These are phyloP conservation scores for Tuta absoluta DNA, from an alignment of 2,888 invertebrate genomes.

Conservation along the genomic window DNA sequence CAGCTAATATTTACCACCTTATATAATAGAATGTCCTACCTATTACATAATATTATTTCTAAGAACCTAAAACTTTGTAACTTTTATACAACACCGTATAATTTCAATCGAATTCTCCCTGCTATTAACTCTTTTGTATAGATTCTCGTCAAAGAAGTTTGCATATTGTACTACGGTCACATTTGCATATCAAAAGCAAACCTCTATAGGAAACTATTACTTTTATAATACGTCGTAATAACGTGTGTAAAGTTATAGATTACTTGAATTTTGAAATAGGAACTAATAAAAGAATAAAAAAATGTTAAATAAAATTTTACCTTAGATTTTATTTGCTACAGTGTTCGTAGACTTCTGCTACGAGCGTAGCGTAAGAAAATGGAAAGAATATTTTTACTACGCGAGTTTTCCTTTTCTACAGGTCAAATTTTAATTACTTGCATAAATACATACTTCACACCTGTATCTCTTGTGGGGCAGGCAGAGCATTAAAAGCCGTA, in stretches of 20 bases:
- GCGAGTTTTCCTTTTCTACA: neutral
- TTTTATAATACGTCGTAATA: neutral
- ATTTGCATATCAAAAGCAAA: conserved; percentile 20
- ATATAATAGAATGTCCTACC: neutral
- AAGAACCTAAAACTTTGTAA: neutral
- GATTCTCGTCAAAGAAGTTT: conserved; percentile 15
- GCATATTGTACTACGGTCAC: neutral
- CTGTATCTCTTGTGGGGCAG: too few species aligned
- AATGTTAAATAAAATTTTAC: neutral
- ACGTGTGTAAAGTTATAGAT: neutral
- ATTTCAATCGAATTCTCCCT: conserved; percentile 14
- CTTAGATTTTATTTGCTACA: neutral
- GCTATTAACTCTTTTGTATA: conserved; percentile 15
- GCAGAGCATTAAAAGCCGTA: too few species aligned
- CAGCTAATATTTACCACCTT: too few species aligned
- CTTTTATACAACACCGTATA: neutral
- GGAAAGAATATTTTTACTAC: neutral
- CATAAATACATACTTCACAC: too few species aligned
- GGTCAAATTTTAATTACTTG: too few species aligned
- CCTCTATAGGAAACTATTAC: conserved; percentile 17
- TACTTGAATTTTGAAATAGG: neutral
- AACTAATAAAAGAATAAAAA: neutral
- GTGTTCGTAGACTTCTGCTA: conserved; percentile 2
- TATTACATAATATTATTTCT: neutral
- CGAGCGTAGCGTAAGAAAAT: conserved; percentile 1